Base-by-base conservation (phyloP, 2,888 invertebrate species). In the Timema podura region DNA sequence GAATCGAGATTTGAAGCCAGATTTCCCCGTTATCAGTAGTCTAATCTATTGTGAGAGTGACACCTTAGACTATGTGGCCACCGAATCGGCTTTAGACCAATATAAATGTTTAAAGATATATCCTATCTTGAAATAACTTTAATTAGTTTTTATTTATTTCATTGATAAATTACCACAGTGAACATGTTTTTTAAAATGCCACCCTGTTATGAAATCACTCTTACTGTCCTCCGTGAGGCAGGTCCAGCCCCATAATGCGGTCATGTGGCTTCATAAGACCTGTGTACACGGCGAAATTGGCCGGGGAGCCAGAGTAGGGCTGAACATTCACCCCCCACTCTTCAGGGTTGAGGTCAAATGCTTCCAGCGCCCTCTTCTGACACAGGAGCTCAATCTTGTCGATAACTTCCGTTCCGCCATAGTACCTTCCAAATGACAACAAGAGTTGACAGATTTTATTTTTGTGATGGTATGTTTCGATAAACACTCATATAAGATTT, bases 261-360 rank as follows among this genome's bases (percentile, higher is more conserved):
- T 85, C 86, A 77, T 86, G 85, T 7, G 86, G 86, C 51, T 84
- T 83, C 15, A 81, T 76, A 9, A 82, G 67, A n/a, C 79, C 85
- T 6, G 86, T 85, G 78, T 86, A 87, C 30, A 85, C 85, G 57
- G 85, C 86, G 78, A 87, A 85, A 78, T 87, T 87, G 44, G 87
- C 87, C 2, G 86, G 87, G 5, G 84, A 84, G 9, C 87, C 87
- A 64, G 86, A 86, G 70, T 84, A 82, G 2, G 86, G 83, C 77
- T 87, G 87, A 2, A 86, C 86, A 77, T 87, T 87, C 44, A 86
- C 85, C 10, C 86, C 86, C 87, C 87, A 88, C 73, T 84, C 76
- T 2, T 81, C 82, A 7, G 84, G 80, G 73, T 82, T 80, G 48
- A 86, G 78, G 11, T 80, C 78, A 77, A 82, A 87, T 5, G 83